Evolutionary conservation across 2,797 vertebrate genomes (phyloP).

Genomic region (Mormyrops boulengeri): DNA sequence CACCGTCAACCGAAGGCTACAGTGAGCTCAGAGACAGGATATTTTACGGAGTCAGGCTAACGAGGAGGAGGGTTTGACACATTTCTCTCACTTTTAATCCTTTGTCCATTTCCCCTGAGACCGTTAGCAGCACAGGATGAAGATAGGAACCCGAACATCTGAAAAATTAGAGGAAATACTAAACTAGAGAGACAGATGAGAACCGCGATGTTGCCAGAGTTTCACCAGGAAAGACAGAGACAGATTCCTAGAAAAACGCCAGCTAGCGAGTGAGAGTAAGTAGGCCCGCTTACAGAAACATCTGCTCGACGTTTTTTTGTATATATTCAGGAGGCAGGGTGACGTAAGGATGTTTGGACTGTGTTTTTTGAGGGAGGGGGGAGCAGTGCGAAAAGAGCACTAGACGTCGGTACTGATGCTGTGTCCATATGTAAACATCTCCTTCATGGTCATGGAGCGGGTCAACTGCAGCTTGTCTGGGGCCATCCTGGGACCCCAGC

Average conservation of each 20-base stretch:
- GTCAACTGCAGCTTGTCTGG: conserved; percentile 74
- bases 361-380: not conserved
- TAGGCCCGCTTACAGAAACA: not conserved
- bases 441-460: conserved; percentile 80
- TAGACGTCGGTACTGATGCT: conserved; percentile 90
- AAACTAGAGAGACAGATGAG: not conserved
- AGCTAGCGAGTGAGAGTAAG: not conserved
- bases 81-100: not conserved
- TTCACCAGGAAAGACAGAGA: not conserved
- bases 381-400: not conserved
- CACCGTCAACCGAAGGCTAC: not conserved
- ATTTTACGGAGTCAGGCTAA: not conserved
- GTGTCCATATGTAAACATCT: conserved; percentile 75
- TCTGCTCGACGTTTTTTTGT: not conserved
- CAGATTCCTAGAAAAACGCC: not conserved
- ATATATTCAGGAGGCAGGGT: not conserved
- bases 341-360: not conserved
- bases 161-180: not conserved
- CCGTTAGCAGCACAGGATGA: conserved; percentile 6
- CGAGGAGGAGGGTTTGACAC: not conserved
- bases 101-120: conserved; percentile 4
- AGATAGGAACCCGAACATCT: not conserved
- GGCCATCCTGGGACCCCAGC: conserved; percentile 72
- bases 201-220: not conserved
- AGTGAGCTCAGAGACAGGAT: not conserved